Base-by-base conservation (phyloP, 2,888 invertebrate genomes). In the Serrognathus titanus region DNA sequence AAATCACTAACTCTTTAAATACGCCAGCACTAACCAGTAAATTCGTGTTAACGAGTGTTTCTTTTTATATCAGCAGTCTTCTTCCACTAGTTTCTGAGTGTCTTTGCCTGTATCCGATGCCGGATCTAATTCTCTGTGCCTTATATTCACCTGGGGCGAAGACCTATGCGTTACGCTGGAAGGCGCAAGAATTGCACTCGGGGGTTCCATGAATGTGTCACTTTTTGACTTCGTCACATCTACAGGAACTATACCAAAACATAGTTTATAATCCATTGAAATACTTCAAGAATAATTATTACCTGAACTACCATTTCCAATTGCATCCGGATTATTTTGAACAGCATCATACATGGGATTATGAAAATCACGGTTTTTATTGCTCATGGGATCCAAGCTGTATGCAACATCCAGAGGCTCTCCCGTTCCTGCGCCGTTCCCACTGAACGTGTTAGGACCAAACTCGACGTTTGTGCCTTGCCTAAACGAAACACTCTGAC, bases 301-400 rank as follows among this genome's bases (percentile, higher is more conserved):
- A 76, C 83, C 83, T 69, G 82, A 80, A 67, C 76, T 78, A 65
- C 85, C 83, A 66, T 85, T 86, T 62, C 83, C 83, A 63, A 84
- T 77, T 35, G 82, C 78, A 64, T 84, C 84, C 20, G 80, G 78
- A 65, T 75, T 81, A 62, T 86, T 81, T 65, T 88, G 87, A 53
- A 89, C 90, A 48, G 93, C 94, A 72, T 98, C 97, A 78, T 97
- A 98, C 92, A 97, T 96, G 48, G 97, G 97, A 80, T 98, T 98
- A 71, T 93, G 91, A 81, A 98, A 98, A 79, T 98, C 97, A 51
- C 96, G 82, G 56, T 87, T 88, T 77, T 92, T 93, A 66, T 86
- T 84, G 66, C 83, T 82, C 2, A 89, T 84, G 61, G 92, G 89
- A 69, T 90, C 89, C 69, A 93, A 78, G 70, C 85, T 88, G 77